Evolutionary conservation across 2,113 vertebrate species (phyloP).

Genomic region (Holacanthus passer): DNA sequence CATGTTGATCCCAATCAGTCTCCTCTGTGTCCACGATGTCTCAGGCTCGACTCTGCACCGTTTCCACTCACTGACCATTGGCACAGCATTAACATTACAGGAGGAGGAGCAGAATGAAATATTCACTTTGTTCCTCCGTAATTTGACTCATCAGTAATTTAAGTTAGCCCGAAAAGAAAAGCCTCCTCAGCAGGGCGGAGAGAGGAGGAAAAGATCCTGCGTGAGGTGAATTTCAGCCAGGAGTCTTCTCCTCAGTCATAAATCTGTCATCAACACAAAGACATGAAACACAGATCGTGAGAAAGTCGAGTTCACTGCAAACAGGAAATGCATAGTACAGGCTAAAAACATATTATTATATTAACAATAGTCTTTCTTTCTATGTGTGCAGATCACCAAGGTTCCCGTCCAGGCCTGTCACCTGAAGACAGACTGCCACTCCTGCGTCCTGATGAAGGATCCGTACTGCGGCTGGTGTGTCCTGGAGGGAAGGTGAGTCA

Average conservation of each 20-base stretch:
- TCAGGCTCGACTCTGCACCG: not conserved
- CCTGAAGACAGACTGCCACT: constrained; percentile 84
- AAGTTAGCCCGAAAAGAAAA: not conserved
- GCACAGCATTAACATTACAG: not conserved
- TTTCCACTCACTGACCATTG: not conserved
- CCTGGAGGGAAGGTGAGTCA: constrained; percentile 89
- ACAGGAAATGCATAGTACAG: no score
- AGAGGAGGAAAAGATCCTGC: not conserved
- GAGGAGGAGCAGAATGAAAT: not conserved
- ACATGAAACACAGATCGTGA: not conserved
- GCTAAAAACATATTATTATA: no score
- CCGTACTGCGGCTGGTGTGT: constrained; percentile 99
- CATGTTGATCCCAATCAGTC: no score
- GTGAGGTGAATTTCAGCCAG: not conserved
- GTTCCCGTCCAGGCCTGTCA: constrained; percentile 91
- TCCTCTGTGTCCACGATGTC: no score
- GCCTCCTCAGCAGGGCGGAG: not conserved
- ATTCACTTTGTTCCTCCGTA: not conserved
- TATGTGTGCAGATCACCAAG: constrained; percentile 77
- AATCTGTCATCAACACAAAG: not conserved
- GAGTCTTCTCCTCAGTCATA: not conserved
- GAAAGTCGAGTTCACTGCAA: no score
- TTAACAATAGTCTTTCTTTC: no score
- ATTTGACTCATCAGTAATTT: not conserved
- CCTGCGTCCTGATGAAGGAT: constrained; percentile 87